phyloP scores from a whole-genome alignment of 1,140 invertebrate genomes.

The Ostrea edulis region DNA sequence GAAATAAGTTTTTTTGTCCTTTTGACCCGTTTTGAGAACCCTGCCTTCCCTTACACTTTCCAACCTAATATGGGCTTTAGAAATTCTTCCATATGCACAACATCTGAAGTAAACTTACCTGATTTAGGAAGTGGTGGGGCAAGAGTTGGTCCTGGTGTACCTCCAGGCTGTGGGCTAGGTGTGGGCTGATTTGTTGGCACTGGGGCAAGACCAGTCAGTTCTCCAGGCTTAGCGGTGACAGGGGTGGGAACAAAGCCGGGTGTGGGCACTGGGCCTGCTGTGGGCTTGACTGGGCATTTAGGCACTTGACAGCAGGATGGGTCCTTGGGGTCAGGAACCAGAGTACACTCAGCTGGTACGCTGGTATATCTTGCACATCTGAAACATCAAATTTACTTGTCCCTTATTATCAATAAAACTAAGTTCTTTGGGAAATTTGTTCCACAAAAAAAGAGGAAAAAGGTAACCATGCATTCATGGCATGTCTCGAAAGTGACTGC shows the following conservation, averaged over 20 bases:
- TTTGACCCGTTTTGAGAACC: no score
- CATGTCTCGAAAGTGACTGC: no score
- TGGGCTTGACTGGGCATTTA: conserved; percentile 64
- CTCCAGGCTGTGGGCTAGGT: conserved; percentile 52
- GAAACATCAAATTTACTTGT: background rate
- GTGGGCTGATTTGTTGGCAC: conserved; percentile 55
- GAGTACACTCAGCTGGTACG: conserved; percentile 59
- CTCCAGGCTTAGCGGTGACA: conserved; percentile 62
- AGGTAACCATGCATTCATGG: no score
- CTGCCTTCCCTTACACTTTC: no score
- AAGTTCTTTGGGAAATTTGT: no score
- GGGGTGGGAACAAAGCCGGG: conserved; percentile 65
- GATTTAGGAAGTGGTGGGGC: conserved; percentile 49
- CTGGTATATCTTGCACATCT: conserved; percentile 68
- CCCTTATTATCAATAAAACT: no score
- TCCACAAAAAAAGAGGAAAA: no score
- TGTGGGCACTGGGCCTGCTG: conserved; percentile 57
- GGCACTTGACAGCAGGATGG: conserved; percentile 69
- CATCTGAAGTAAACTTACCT: conserved; percentile 27
- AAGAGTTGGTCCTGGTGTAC: conserved; percentile 45
- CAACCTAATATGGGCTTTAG: no score
- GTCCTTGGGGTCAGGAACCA: conserved; percentile 69
- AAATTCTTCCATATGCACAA: no score
- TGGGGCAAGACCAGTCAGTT: conserved; percentile 64
- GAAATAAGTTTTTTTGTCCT: no score